These are phyloP conservation scores for Daktulosphaira vitifoliae DNA, from an alignment of 1,140 invertebrate genomes.

Conservation along the genomic window DNA sequence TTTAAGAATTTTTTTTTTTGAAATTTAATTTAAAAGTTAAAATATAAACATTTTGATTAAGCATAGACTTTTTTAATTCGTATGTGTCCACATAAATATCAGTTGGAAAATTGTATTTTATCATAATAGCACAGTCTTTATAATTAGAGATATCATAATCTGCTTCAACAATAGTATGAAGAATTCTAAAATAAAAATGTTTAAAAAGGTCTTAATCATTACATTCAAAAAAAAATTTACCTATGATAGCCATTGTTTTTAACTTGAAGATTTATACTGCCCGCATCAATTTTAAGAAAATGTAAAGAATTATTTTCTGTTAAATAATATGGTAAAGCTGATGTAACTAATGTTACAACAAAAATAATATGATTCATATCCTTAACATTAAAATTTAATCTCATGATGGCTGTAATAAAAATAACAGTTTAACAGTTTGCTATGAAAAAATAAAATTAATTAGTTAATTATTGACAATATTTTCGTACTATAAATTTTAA, in stretches of 20 bases:
- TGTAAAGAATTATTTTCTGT: neutral
- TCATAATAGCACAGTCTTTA: constrained; percentile 15
- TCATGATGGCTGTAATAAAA: too few relatives aligned
- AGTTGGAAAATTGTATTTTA: constrained; percentile 17
- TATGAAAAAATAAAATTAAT: too few relatives aligned
- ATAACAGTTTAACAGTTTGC: too few relatives aligned
- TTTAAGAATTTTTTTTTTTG: neutral
- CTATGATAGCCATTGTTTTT: constrained; percentile 24
- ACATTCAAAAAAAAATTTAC: too few relatives aligned
- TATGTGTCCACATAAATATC: constrained; percentile 25
- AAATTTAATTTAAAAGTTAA: neutral
- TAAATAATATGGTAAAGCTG: too few relatives aligned
- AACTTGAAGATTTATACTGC: constrained; percentile 19
- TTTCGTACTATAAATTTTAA: too few relatives aligned
- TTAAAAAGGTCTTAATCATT: too few relatives aligned
- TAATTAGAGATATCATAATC: constrained; percentile 13
- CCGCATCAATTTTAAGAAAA: constrained; percentile 1
- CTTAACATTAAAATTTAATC: too few relatives aligned
- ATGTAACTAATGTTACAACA: too few relatives aligned
- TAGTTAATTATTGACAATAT: too few relatives aligned
- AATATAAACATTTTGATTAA: constrained; percentile 4
- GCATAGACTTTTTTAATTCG: constrained; percentile 2
- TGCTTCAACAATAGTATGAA: neutral
- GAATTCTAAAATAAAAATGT: neutral
- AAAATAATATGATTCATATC: too few relatives aligned